Base-by-base conservation (phyloP, 2,888 invertebrate species). In the Lepidocyrtinus sp. region DNA sequence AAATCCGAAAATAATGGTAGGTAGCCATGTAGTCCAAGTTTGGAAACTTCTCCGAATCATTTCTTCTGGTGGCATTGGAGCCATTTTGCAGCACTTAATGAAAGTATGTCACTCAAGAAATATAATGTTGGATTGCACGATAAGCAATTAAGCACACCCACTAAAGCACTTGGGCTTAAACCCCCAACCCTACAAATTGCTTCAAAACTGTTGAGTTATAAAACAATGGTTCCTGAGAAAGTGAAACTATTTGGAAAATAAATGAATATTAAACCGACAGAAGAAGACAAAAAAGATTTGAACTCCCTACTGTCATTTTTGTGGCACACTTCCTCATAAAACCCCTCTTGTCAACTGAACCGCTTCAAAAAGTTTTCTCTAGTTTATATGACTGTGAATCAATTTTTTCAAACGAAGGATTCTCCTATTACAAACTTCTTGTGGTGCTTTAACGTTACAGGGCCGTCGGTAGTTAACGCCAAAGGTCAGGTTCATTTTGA, bases 1-100 rank as follows among this genome's bases (percentile, higher is more conserved):
- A 72, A 84, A 65, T 19, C 72, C 83, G 62, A 80, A 84, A 15
- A 84, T 59, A 0, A 84, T 26, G 12, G 78, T 72, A 0, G 84
- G 80, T 69, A 83, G 82, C 84, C 84, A 84, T 12, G 71, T 45
- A 36, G 73, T 27, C 74, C 82, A 82, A 17, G 73, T 73, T 27
- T 82, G 76, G 62, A 84, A 81, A 67, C 80, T 81, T 24, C 77
- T n/a, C 12, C 64, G 75, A 36, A 81, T 68, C n/a, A 82, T 36
- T 78, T 82, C 71, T 17, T 65, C 62, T 17, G 75, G 82, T 7
- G 68, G 78, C 81, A 78, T 81, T 55, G 70, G 78, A 55, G 75
- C 70, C 80, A 81, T 81, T 24, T 67, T 76, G 3, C 15, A n/a
- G 17, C 2, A n/a, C 9, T 63, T 63, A 2, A 24, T 50, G 21